These are phyloP conservation scores for Aradophagus sp. DNA, from an alignment of 1,140 invertebrate genomes.

Conservation along the genomic window DNA sequence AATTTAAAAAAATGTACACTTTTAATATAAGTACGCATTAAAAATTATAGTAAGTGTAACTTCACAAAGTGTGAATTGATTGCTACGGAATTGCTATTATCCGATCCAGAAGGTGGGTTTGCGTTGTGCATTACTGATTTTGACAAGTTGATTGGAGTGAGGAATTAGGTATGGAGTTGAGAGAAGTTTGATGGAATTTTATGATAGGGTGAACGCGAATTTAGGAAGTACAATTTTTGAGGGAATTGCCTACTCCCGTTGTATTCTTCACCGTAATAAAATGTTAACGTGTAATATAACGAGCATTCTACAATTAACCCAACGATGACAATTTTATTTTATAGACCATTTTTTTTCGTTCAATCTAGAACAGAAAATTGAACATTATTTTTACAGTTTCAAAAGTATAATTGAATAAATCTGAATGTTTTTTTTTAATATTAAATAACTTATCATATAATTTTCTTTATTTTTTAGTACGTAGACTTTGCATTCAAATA, in stretches of 20 bases:
- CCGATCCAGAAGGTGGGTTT: slow-evolving; percentile 34
- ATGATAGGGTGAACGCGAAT: slow-evolving; percentile 33
- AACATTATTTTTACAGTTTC: too few species aligned
- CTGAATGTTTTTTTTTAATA: too few species aligned
- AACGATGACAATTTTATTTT: too few species aligned
- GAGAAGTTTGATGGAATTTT: slow-evolving; percentile 53
- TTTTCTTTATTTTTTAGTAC: too few species aligned
- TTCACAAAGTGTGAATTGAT: slow-evolving; percentile 26
- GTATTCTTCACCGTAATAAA: slow-evolving; percentile 7
- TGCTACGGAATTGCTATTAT: slow-evolving; percentile 43
- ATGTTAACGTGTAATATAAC: slow-evolving; percentile 8
- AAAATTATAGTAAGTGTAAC: background rate
- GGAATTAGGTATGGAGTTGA: slow-evolving; percentile 45
- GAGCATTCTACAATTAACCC: too few species aligned
- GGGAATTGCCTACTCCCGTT: slow-evolving; percentile 31
- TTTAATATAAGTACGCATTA: too few species aligned
- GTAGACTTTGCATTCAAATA: too few species aligned
- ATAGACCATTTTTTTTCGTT: too few species aligned
- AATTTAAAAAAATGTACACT: too few species aligned
- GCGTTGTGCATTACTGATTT: slow-evolving; percentile 53
- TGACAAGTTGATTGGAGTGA: slow-evolving; percentile 41
- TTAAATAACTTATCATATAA: too few species aligned
- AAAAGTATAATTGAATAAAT: too few species aligned
- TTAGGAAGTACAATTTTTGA: slow-evolving; percentile 33
- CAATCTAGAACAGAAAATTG: too few species aligned